Base-by-base conservation (phyloP, 2,888 invertebrate species). In the Troides helena region DNA sequence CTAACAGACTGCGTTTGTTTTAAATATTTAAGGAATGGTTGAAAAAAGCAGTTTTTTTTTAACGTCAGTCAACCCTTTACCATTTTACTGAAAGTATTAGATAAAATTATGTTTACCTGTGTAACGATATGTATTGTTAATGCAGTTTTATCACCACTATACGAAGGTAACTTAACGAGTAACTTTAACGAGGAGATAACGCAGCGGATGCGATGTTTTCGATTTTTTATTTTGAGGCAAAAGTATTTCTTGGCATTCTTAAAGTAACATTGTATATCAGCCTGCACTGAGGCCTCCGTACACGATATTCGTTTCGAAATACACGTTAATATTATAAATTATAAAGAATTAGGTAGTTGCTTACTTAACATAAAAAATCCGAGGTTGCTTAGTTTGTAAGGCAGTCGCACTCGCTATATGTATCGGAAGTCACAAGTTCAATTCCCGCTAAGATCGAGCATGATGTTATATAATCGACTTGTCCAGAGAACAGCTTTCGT, bases 111-210 rank as follows among this genome's bases (percentile, higher is more conserved):
- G 30, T 21, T 57, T 56, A 64, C 56, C 30, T 17, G 5, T 25
- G n/a, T 53, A 30, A 63, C 62, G 60, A 56, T 65, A 59, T 70
- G 57, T 57, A 57, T 23, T 57, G 57, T 57, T 21, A 5, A 71
- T 64, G 23, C 61, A 23, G 53, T 65, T 30, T 59, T 56, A 66
- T 59, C 25, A 65, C 61, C 12, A 7, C 6, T 57, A 57, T 18
- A 6, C 57, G 57, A 6, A 21, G 21, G 57, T 21, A 57, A 57
- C 57, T 21, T 57, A 57, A 57, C 2, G 14, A 57, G 18, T 57
- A 21, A 57, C 21, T 23, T 57, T 57, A 57, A 57, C 21, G 57
- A 21, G 57, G 21, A 21, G 57, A 57, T 57, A 57, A 57, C 21
- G 12, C 57, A 21, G 6, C 57, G 57, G n/a, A 21, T 6, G 50